These are phyloP conservation scores for Chelmon rostratus DNA, from an alignment of 2,797 vertebrate genomes.

Conservation along the genomic window DNA sequence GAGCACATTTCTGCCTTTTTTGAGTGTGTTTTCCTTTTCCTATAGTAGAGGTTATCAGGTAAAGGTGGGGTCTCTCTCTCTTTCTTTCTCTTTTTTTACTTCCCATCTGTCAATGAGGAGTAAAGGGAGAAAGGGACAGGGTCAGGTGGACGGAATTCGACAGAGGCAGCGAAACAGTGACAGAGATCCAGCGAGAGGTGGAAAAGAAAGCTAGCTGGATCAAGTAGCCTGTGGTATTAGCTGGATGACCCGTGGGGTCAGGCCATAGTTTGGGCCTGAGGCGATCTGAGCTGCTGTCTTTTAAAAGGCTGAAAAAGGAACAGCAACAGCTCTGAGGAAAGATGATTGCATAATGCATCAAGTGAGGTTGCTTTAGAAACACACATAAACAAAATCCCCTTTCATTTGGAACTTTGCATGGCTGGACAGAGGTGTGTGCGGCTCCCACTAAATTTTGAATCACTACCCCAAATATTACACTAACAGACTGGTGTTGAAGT, in stretches of 20 bases:
- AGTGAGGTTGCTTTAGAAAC: constrained; percentile 13
- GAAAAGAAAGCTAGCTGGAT: constrained; percentile 47
- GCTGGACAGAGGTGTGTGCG: background rate
- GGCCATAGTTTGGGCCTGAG: constrained; percentile 56
- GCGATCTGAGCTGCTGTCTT: constrained; percentile 52
- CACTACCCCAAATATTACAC: background rate
- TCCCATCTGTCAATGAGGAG: constrained; percentile 2
- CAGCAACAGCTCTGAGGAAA: constrained; percentile 29
- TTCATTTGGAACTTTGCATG: background rate
- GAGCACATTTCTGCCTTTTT: constrained; percentile 79
- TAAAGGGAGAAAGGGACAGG: constrained; percentile 4
- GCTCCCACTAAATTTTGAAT: constrained; percentile 23
- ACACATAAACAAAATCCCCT: background rate
- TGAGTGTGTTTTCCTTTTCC: constrained; percentile 68
- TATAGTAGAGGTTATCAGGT: constrained; percentile 58
- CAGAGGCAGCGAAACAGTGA: constrained; percentile 35
- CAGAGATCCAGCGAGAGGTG: constrained; percentile 40
- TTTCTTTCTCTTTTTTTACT: background rate
- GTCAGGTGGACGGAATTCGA: constrained; percentile 42
- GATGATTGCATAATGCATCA: constrained; percentile 38
- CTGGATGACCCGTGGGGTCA: constrained; percentile 60
- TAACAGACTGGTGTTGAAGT: background rate
- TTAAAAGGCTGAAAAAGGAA: constrained; percentile 21
- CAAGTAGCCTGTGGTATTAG: constrained; percentile 53
- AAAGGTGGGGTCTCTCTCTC: constrained; percentile 52